A percentile compares a stretch with the other conserved stretches of the same genome.
phyloP scores from a whole-genome alignment of 1,140 invertebrate genomes.

The Calephelis nemesis region DNA sequence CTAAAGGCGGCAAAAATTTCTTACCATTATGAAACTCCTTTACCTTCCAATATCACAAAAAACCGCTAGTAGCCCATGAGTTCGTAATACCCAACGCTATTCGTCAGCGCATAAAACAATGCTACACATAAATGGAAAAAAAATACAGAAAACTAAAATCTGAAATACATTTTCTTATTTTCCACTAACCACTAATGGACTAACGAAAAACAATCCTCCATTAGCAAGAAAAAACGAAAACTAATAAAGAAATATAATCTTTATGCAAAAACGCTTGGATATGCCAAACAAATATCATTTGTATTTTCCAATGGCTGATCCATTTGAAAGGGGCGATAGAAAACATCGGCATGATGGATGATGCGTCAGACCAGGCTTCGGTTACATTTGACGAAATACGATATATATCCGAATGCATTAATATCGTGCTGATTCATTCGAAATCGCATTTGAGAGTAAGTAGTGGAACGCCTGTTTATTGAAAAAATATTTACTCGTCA shows the following conservation, averaged over 20 bases:
- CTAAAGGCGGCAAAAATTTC: too few relatives aligned
- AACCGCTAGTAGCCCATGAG: too few relatives aligned
- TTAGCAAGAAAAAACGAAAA: constrained; percentile 6
- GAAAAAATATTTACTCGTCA: background rate
- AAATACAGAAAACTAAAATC: too few relatives aligned
- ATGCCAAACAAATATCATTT: constrained; percentile 43
- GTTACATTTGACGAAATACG: constrained; percentile 59
- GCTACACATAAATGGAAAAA: too few relatives aligned
- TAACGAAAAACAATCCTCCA: background rate
- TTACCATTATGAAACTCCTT: too few relatives aligned
- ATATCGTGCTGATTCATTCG: constrained; percentile 45
- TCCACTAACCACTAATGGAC: background rate
- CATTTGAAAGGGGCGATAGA: constrained; percentile 46
- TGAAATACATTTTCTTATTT: background rate
- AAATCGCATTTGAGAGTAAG: constrained; percentile 17
- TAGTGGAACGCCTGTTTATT: constrained; percentile 10
- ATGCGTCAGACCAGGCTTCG: constrained; percentile 37
- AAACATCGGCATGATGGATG: constrained; percentile 59
- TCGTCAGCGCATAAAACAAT: too few relatives aligned
- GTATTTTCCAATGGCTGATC: constrained; percentile 49
- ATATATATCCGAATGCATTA: constrained; percentile 61
- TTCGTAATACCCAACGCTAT: too few relatives aligned
- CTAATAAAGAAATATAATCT: constrained; percentile 33
- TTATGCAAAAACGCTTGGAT: constrained; percentile 29
- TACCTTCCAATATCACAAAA: too few relatives aligned